A percentile compares a stretch with the other conserved stretches of the same genome.
These are phyloP conservation scores for Danio jaintianensis DNA, from an alignment of 2,797 vertebrate species.

Conservation along the genomic window DNA sequence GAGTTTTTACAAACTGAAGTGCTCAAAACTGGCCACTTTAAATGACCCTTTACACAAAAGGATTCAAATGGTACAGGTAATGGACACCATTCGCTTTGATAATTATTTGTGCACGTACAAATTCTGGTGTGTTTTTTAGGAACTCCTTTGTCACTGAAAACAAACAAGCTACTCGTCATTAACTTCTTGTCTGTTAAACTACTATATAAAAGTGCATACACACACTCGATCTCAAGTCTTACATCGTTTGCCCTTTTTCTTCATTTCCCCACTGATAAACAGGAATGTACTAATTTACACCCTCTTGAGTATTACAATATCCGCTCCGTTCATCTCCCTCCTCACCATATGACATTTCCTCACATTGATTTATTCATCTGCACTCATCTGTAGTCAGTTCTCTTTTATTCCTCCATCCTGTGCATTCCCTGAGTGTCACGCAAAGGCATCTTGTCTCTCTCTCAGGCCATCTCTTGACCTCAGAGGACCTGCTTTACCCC, in stretches of 20 bases:
- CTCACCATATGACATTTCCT: constrained; percentile 28
- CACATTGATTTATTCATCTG: constrained; percentile 15
- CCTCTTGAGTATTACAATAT: not conserved
- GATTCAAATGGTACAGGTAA: too few species aligned
- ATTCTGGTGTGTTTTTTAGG: not conserved
- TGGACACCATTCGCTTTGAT: too few species aligned
- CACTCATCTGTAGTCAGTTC: constrained; percentile 21
- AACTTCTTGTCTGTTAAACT: constrained; percentile 3
- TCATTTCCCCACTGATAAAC: not conserved
- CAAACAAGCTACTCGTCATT: not conserved
- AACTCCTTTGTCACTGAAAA: not conserved
- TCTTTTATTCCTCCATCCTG: constrained; percentile 13
- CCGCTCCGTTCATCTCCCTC: constrained; percentile 21
- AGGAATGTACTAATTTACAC: not conserved
- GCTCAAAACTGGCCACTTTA: too few species aligned
- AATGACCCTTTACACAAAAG: too few species aligned
- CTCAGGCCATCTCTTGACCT: constrained; percentile 24
- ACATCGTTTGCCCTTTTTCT: not conserved
- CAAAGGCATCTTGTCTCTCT: not conserved
- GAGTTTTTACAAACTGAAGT: too few species aligned
- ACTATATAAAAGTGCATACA: not conserved
- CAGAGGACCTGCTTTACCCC: constrained; percentile 18
- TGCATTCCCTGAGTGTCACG: constrained; percentile 7
- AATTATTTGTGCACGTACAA: too few species aligned
- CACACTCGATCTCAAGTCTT: not conserved